phyloP scores from a whole-genome alignment of 2,113 vertebrate species.

The Lepisosteus oculatus region DNA sequence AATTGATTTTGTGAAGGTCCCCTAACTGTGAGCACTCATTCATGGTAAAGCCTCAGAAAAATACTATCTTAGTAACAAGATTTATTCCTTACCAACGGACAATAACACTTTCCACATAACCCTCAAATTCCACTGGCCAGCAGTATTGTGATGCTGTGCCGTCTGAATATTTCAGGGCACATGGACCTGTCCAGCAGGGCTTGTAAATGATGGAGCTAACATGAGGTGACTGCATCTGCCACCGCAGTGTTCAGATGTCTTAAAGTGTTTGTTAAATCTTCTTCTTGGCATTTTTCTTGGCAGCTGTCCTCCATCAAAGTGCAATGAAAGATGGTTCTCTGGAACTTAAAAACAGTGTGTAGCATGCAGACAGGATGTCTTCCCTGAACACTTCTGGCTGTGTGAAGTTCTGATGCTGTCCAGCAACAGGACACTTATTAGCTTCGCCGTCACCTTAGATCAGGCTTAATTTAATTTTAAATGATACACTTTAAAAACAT shows the following conservation, averaged over 20 bases:
- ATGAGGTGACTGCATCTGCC: conserved; percentile 14
- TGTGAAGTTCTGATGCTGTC: conserved; percentile 9
- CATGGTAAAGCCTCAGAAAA: neutral
- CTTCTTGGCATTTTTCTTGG: conserved; percentile 15
- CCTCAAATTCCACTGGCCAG: neutral
- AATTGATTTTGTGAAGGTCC: too few relatives aligned
- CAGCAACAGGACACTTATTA: conserved; percentile 15
- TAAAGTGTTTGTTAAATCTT: neutral
- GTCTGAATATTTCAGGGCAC: neutral
- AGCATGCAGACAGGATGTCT: conserved; percentile 5
- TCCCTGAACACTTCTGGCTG: conserved; percentile 13
- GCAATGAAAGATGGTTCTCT: conserved; percentile 10
- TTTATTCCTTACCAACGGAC: neutral
- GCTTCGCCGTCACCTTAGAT: conserved; percentile 48
- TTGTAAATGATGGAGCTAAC: conserved; percentile 11
- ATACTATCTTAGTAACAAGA: too few relatives aligned
- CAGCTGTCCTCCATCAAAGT: conserved; percentile 24
- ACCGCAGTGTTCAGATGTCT: neutral
- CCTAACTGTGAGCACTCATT: neutral
- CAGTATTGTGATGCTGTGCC: neutral
- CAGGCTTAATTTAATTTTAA: conserved; percentile 36
- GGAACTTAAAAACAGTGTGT: conserved; percentile 11
- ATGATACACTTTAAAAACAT: conserved; percentile 40
- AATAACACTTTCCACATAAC: neutral
- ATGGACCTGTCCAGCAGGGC: conserved; percentile 9